phyloP scores from a whole-genome alignment of 2,113 vertebrate genomes.

The Channa maculata region DNA sequence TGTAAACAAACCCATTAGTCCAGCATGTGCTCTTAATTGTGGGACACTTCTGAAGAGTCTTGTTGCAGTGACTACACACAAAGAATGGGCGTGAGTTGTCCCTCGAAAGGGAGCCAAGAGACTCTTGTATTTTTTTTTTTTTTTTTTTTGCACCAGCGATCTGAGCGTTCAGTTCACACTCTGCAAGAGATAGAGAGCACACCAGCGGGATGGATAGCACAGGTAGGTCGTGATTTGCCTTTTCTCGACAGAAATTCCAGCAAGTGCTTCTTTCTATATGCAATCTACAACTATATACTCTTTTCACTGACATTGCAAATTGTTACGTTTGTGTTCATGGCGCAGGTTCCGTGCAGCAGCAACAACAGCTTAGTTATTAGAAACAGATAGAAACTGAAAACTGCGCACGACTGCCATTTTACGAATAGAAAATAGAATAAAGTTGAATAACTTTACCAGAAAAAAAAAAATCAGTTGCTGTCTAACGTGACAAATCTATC shows the following conservation, averaged over 20 bases:
- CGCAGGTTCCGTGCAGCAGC: not conserved
- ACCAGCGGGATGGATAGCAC: conserved; percentile 85
- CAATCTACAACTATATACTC: not conserved
- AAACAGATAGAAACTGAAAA: not conserved
- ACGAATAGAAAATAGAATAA: conserved; percentile 29
- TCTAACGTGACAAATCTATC: conserved; percentile 14
- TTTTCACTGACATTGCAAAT: not conserved
- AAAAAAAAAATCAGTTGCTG: not conserved
- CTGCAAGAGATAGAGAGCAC: conserved; percentile 65
- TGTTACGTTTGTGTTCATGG: conserved; percentile 25
- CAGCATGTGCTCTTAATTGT: conserved; percentile 54
- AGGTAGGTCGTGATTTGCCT: conserved; percentile 83
- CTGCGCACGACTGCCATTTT: conserved; percentile 55
- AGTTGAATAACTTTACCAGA: conserved; percentile 10
- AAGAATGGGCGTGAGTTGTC: conserved; percentile 87
- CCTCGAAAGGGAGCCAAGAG: conserved; percentile 83
- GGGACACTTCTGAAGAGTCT: conserved; percentile 52
- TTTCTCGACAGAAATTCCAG: conserved; percentile 7
- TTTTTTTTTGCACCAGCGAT: conserved; percentile 82
- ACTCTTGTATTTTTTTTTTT: conserved; percentile 77
- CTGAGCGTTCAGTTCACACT: conserved; percentile 72
- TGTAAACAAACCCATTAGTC: conserved; percentile 71
- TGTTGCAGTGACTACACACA: conserved; percentile 64
- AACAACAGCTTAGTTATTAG: not conserved
- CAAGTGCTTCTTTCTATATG: not conserved